phyloP scores from a whole-genome alignment of 2,113 vertebrate genomes.

The Dolichotis patagonum region DNA sequence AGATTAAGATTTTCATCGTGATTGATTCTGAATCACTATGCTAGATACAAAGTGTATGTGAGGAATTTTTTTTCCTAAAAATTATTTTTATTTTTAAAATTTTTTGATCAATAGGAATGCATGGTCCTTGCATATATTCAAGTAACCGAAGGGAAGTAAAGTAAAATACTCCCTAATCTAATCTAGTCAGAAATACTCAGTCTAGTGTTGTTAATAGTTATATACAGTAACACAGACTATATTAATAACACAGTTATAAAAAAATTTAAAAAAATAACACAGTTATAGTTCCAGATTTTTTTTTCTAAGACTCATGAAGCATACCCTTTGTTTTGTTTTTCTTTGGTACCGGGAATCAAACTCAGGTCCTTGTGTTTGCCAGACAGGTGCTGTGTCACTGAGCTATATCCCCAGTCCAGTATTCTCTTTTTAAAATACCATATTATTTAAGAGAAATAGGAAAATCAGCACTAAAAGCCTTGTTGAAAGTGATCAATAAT shows the following conservation, averaged over 20 bases:
- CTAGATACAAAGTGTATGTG: not conserved
- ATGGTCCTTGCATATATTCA: conserved; percentile 41
- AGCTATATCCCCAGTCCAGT: no score
- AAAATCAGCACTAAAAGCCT: conserved; percentile 20
- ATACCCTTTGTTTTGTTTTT: not conserved
- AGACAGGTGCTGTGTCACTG: no score
- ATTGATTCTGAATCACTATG: not conserved
- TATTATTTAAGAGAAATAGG: conserved; percentile 48
- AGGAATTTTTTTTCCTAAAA: not conserved
- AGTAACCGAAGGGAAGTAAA: conserved; percentile 40
- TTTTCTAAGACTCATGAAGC: not conserved
- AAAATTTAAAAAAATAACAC: no score
- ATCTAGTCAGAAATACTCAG: not conserved
- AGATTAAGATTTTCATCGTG: not conserved
- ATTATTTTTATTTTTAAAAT: not conserved
- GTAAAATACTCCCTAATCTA: not conserved
- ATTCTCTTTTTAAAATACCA: conserved; percentile 40
- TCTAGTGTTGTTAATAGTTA: not conserved
- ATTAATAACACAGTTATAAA: not conserved
- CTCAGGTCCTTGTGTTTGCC: no score
- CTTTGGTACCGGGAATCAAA: no score
- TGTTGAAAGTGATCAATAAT: conserved; percentile 50
- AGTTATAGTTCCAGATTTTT: conserved; percentile 41
- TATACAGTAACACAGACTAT: no score
- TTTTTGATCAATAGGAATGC: not conserved